These are phyloP conservation scores for Hormaphis cornu DNA, from an alignment of 1,140 invertebrate species.

Conservation along the genomic window DNA sequence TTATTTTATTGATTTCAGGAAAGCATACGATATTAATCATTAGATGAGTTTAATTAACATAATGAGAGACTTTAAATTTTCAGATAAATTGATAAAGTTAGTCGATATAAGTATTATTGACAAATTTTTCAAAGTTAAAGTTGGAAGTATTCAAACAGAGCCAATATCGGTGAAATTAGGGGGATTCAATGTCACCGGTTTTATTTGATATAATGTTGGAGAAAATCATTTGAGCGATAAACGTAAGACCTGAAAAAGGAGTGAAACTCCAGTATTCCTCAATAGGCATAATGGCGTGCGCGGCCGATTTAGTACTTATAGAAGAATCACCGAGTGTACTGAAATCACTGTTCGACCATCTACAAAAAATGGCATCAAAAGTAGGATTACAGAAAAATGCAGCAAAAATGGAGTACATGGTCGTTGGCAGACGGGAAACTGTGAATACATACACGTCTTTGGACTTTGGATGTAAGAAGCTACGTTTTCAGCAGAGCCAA, in stretches of 20 bases:
- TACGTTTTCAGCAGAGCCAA: neutral
- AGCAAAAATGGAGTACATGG: neutral
- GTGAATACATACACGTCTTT: neutral
- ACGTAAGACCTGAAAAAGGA: neutral
- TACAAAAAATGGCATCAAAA: neutral
- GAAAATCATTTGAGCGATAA: constrained; percentile 21
- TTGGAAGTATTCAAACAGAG: neutral
- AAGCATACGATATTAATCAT: neutral
- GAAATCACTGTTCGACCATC: neutral
- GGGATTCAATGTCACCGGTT: constrained; percentile 5
- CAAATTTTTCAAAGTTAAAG: neutral
- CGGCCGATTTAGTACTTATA: neutral
- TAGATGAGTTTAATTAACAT: neutral
- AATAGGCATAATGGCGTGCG: neutral
- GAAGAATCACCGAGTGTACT: neutral
- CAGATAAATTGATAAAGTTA: neutral
- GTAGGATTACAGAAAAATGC: neutral
- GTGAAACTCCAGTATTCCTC: neutral
- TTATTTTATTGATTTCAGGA: neutral
- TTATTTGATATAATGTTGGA: constrained; percentile 27
- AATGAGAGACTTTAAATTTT: neutral
- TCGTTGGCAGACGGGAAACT: neutral
- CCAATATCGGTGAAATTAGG: constrained; percentile 1
- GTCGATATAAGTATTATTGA: neutral
- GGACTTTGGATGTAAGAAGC: neutral